phyloP scores from a whole-genome alignment of 2,888 invertebrate genomes.

The Eupithecia vulgata region DNA sequence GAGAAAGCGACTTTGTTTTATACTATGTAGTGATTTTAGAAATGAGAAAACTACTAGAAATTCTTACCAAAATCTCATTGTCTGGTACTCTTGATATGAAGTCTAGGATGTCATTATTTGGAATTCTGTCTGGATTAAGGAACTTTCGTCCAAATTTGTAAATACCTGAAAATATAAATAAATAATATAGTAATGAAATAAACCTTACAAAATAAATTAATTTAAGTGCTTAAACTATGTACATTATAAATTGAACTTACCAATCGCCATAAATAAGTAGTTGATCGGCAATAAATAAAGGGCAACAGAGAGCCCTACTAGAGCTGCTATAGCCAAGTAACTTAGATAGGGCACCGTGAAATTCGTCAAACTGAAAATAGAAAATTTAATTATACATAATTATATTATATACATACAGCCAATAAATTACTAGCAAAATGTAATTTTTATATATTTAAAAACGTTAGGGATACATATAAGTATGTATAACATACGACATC shows the following conservation, averaged over 20 bases:
- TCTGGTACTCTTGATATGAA: slow-evolving; percentile 77
- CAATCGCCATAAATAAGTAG: slow-evolving; percentile 76
- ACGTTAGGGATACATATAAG: not conserved
- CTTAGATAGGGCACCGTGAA: slow-evolving; percentile 78
- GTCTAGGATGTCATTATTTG: slow-evolving; percentile 76
- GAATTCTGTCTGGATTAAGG: slow-evolving; percentile 70
- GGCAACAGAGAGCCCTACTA: slow-evolving; percentile 60
- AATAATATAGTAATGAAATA: not conserved
- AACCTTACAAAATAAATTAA: no score
- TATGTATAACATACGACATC: no score
- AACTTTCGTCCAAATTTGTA: slow-evolving; percentile 75
- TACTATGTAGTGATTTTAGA: not conserved
- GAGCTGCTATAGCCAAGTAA: slow-evolving; percentile 64
- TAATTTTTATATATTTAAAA: not conserved
- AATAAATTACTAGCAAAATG: not conserved
- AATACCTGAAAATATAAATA: slow-evolving; percentile 60
- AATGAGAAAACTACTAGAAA: not conserved
- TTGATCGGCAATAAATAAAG: slow-evolving; percentile 73
- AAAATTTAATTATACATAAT: not conserved
- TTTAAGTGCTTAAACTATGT: no score
- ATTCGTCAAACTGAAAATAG: slow-evolving; percentile 66
- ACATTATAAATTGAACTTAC: slow-evolving; percentile 55
- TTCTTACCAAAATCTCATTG: slow-evolving; percentile 71
- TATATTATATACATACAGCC: no score
- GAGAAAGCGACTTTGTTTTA: no score